Evolutionary conservation across 1,140 invertebrate genomes (phyloP).

Genomic region (Macrostomum lignano): DNA sequence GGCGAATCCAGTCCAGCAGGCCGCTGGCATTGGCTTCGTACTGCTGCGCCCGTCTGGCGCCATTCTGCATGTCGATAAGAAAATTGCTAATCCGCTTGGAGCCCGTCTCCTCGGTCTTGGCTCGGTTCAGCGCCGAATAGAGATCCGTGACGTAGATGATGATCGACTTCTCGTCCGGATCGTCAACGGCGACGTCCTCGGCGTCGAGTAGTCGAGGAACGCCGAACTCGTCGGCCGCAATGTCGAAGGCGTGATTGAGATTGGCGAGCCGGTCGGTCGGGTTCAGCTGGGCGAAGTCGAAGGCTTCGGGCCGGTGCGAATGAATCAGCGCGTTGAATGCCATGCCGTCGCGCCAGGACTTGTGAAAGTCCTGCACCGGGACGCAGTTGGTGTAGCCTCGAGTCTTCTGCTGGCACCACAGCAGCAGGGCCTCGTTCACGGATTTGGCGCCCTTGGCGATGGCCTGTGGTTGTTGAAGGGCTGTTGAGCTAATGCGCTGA

Average conservation of each 20-base stretch:
- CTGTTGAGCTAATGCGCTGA: too few species aligned
- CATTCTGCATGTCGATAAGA: constrained; percentile 33
- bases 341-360: constrained; percentile 92
- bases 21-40: constrained; percentile 55
- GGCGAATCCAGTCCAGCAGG: constrained; percentile 66
- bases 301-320: constrained; percentile 41
- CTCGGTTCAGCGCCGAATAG: constrained; percentile 98
- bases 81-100: constrained; percentile 40
- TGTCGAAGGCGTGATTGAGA: constrained; percentile 85
- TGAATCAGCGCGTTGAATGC: constrained; percentile 99
- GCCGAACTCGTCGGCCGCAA: constrained; percentile 82
- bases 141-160: constrained; percentile 99
- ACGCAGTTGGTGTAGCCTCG: constrained; percentile 48
- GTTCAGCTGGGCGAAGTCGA: constrained; percentile 44
- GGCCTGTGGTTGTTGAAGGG: too few species aligned
- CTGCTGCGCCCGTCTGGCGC: constrained; percentile 34
- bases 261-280: constrained; percentile 59
- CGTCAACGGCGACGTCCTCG: constrained; percentile 91
- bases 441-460: constrained; percentile 33
- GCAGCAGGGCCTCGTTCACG: constrained; percentile 77
- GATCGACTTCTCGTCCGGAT: constrained; percentile 96
- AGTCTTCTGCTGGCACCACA: constrained; percentile 95
- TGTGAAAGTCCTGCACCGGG: constrained; percentile 47
- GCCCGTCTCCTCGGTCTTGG: constrained; percentile 95
- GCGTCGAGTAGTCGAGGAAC: constrained; percentile 84